phyloP scores from a whole-genome alignment of 2,888 invertebrate genomes.

The Nemotelus pantherinus region DNA sequence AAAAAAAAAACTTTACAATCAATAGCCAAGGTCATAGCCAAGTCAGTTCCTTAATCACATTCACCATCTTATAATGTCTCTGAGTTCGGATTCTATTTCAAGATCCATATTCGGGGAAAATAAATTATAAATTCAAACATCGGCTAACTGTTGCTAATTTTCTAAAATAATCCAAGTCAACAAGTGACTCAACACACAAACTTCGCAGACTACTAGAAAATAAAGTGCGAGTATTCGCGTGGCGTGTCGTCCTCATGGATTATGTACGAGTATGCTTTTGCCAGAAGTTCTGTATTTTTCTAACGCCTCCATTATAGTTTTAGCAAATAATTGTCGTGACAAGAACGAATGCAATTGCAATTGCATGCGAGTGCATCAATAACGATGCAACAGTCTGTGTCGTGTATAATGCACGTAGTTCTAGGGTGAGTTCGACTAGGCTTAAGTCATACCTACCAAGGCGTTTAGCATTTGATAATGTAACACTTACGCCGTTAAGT shows the following conservation, averaged over 20 bases:
- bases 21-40: too few relatives aligned
- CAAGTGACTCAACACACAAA: conserved; percentile 37
- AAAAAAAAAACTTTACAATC: too few relatives aligned
- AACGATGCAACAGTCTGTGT: conserved; percentile 47
- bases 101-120: too few relatives aligned
- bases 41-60: too few relatives aligned
- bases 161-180: conserved; percentile 45
- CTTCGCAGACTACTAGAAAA: neutral
- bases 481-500: neutral
- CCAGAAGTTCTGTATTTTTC: conserved; percentile 41
- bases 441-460: conserved; percentile 19
- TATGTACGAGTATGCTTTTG: neutral
- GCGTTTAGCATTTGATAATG: neutral
- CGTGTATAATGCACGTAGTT: conserved; percentile 49
- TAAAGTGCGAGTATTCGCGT: conserved; percentile 1
- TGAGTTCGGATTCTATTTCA: too few relatives aligned
- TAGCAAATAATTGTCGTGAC: conserved; percentile 48
- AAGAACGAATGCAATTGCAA: conserved; percentile 48
- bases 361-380: conserved; percentile 46
- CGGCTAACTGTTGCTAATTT: conserved; percentile 34
- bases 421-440: conserved; percentile 40
- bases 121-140: too few relatives aligned
- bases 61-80: too few relatives aligned
- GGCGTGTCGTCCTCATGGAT: conserved; percentile 7
- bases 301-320: conserved; percentile 46